Evolutionary conservation across 1,140 invertebrate species (phyloP), one percentile per base, ranked within the genome.

Genomic region (Cherax destructor): DNA sequence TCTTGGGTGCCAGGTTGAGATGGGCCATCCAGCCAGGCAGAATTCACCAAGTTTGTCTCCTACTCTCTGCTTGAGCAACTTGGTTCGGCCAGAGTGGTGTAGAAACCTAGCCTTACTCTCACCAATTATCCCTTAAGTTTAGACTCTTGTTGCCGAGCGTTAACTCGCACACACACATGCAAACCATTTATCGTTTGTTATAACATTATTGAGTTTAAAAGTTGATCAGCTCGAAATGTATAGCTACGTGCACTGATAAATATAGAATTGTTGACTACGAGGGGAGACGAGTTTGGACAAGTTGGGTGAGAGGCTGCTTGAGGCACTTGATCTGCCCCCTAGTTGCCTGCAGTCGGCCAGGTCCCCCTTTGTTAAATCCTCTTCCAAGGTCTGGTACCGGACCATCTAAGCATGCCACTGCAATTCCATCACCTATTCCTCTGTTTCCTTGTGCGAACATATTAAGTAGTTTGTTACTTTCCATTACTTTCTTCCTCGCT

Each of bases 231-330:
- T 3, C 13, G 52, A 13, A 6, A 13, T 56, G 13, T 56, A 13
- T 1, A 9, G 13, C 13, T 1, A 56, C 9, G 5, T 56, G 13
- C 9, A 56, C 5, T 9, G 52, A 11, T 74, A 30, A 74, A 74
- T 30, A n/a, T 74, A 30, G 80, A 30, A 30, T 74, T 74, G 69
- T 30, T 10, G 84, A 52, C 41, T 18, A 0, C 21, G 52, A 24
- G 76, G 30, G 30, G 30, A 61, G 41, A 61, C 49, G 85, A 87
- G 76, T 87, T 87, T 87, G 56, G 85, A 87, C 85, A 77, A 87
- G 85, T 87, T 76, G 47, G 56, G 13, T 56, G 52, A 52, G 16
- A 56, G 56, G 85, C 49, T 61, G 85, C 85, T 52, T 56, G 74
- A 59, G 74, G 76, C 76, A 61, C 74, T 79, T 87, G 50, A 41